A percentile compares a stretch with the other conserved stretches of the same genome.
These are phyloP conservation scores for Calliphora vicina DNA, from an alignment of 1,140 invertebrate species.

Conservation along the genomic window DNA sequence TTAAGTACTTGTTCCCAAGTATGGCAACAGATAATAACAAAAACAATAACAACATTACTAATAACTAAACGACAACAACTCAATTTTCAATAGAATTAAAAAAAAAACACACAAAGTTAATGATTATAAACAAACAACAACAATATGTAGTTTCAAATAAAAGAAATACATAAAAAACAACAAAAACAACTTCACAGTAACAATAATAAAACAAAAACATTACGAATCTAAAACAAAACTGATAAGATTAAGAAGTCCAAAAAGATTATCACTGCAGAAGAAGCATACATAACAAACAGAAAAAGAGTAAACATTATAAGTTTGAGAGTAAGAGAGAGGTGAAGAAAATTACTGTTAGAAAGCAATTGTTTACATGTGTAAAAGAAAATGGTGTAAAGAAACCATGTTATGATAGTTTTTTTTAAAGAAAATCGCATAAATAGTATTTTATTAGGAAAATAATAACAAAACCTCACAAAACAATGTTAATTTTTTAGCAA, in stretches of 20 bases:
- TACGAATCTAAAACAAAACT: slow-evolving; percentile 5
- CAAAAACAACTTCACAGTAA: background rate
- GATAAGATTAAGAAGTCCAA: slow-evolving; percentile 22
- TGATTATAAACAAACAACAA: slow-evolving; percentile 1
- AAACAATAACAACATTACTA: background rate
- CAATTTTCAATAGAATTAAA: background rate
- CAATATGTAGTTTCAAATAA: background rate
- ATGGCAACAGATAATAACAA: background rate
- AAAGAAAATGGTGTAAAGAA: too few species aligned
- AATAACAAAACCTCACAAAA: too few species aligned
- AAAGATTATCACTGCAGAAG: slow-evolving; percentile 24
- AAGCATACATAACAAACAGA: background rate
- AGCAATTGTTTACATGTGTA: too few species aligned
- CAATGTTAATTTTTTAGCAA: too few species aligned
- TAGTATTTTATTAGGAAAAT: too few species aligned
- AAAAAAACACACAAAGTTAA: background rate
- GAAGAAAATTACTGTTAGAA: too few species aligned
- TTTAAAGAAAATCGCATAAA: too few species aligned
- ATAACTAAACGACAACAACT: background rate
- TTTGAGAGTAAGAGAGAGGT: background rate
- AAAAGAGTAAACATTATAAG: background rate
- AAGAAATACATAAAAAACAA: background rate
- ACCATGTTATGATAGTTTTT: too few species aligned
- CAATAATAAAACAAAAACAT: slow-evolving; percentile 7
- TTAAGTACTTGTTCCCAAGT: background rate